Base-by-base conservation (phyloP, 2,888 invertebrate species). In the Lottia scabra region DNA sequence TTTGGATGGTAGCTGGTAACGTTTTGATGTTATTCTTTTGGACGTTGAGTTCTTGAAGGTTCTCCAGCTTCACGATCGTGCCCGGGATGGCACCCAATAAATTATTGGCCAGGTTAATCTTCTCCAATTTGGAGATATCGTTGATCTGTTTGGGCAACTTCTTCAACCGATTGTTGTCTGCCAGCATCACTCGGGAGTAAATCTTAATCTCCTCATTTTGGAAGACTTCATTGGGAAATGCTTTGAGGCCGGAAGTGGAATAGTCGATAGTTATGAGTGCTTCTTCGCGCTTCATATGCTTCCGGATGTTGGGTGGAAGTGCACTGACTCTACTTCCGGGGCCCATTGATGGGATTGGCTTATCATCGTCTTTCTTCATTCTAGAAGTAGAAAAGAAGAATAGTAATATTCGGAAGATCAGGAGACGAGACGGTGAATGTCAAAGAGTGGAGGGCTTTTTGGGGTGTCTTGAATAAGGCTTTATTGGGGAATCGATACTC, bases 311-410 rank as follows among this genome's bases (percentile, higher is more conserved):
- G 2, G 82, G 80, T 6, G 86, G 85, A 16, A 89, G 82, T 13
- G 87, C 85, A 27, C 80, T 78, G 63, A 89, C 87, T 74, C 84
- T 86, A 77, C 88, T 88, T 27, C 89, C 89, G 0, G 89, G 88
- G 0, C 89, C 89, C 75, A 84, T 83, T 1, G 86, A 81, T 2
- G 88, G 87, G 15, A 85, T 81, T 0, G 86, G 83, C 75, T 82
- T 81, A 6, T 82, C 83, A 26, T 88, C 87, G 19, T 87, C 85
- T 44, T 84, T 80, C 68, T 86, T 86, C 78, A 84, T 84, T 71
- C 82, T 82, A 64, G 23, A 56, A 56, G n/a, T n/a, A n/a, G n/a
- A n/a, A n/a, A n/a, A n/a, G n/a, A n/a, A n/a, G n/a, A n/a, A n/a
- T n/a, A n/a, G n/a, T n/a, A n/a, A n/a, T n/a, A n/a, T n/a, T n/a